A percentile compares a stretch with the other conserved stretches of the same genome.
phyloP scores from a whole-genome alignment of 2,797 vertebrate genomes.

The Champsocephalus esox region DNA sequence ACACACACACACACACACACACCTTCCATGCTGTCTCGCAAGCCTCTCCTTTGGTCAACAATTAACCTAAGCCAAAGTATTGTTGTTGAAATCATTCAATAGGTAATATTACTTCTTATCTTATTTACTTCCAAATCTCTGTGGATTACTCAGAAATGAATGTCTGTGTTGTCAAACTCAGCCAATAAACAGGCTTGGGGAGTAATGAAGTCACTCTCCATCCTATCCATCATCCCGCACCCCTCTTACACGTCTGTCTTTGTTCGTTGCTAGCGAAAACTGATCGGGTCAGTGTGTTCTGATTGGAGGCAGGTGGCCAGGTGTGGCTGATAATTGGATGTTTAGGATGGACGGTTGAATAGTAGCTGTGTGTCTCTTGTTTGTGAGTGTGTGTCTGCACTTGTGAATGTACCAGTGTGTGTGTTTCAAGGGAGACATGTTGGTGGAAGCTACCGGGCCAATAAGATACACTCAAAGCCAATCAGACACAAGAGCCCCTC shows the following conservation, averaged over 20 bases:
- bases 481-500: constrained; percentile 47
- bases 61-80: too few relatives aligned
- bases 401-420: constrained; percentile 27
- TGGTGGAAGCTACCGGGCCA: constrained; percentile 52
- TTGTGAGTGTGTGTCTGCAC: constrained; percentile 20
- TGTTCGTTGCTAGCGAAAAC: constrained; percentile 52
- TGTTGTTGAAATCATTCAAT: too few relatives aligned
- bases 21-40: too few relatives aligned
- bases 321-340: constrained; percentile 71
- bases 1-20: too few relatives aligned
- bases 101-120: too few relatives aligned
- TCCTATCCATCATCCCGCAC: constrained; percentile 49
- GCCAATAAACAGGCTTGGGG: too few relatives aligned
- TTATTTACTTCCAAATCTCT: too few relatives aligned
- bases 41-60: too few relatives aligned
- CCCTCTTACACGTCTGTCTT: constrained; percentile 53
- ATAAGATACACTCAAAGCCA: constrained; percentile 63
- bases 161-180: too few relatives aligned
- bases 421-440: constrained; percentile 51
- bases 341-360: constrained; percentile 74
- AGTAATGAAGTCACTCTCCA: constrained; percentile 4
- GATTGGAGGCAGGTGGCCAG: constrained; percentile 83
- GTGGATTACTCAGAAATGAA: too few relatives aligned
- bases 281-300: constrained; percentile 57
- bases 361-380: constrained; percentile 53